Percentiles rank a stretch among this genome's conserved stretches.
Evolutionary conservation across 1,140 invertebrate species (phyloP).

Genomic region (Zaprionus ornatus): DNA sequence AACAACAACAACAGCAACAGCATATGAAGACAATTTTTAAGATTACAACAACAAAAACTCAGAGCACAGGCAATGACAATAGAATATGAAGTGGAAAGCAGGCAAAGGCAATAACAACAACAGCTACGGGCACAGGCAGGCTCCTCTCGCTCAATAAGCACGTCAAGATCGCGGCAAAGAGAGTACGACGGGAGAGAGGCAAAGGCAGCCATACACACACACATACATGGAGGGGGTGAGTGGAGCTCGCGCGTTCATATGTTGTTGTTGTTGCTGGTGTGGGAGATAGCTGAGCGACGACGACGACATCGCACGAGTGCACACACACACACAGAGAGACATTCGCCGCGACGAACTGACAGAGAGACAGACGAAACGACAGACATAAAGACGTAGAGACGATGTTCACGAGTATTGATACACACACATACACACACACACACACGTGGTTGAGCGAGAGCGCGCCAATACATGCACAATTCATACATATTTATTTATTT

Average conservation of each 20-base stretch:
- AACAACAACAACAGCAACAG: slow-evolving; percentile 57
- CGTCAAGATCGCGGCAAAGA: slow-evolving; percentile 26
- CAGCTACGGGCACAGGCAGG: slow-evolving; percentile 16
- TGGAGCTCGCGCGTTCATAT: slow-evolving; percentile 18
- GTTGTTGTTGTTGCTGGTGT: slow-evolving; percentile 33
- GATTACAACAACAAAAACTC: slow-evolving; percentile 71
- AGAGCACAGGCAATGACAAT: slow-evolving; percentile 64
- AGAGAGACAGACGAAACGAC: slow-evolving; percentile 16
- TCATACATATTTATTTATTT: slow-evolving; percentile 39
- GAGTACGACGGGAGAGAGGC: slow-evolving; percentile 2
- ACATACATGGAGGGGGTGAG: slow-evolving; percentile 10
- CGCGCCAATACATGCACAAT: slow-evolving; percentile 4
- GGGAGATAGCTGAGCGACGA: slow-evolving; percentile 52
- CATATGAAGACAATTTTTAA: slow-evolving; percentile 76
- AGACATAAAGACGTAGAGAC: slow-evolving; percentile 23
- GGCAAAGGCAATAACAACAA: slow-evolving; percentile 37
- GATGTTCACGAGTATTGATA: slow-evolving; percentile 33
- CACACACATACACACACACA: slow-evolving; percentile 1
- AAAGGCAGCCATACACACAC: not conserved
- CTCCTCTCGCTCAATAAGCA: slow-evolving; percentile 46
- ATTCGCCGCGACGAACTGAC: slow-evolving; percentile 29
- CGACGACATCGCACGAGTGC: slow-evolving; percentile 57
- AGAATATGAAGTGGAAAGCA: slow-evolving; percentile 71
- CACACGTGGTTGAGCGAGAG: not conserved
- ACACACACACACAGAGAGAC: slow-evolving; percentile 10